These are phyloP conservation scores for Radopholus similis DNA, from an alignment of 1,140 invertebrate species.

Conservation along the genomic window DNA sequence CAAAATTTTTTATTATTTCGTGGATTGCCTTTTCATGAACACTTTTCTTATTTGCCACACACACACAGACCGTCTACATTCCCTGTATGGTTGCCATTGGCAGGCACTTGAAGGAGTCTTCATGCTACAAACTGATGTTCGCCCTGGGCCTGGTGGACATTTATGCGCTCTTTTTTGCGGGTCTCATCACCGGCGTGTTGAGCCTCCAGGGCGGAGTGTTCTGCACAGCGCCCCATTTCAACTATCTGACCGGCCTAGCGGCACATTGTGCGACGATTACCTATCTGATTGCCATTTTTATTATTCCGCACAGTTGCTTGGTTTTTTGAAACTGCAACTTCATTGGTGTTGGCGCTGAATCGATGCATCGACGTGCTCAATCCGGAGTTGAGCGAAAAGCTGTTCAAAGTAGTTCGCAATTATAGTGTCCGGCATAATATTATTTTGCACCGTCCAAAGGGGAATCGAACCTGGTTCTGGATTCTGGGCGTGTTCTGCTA, in stretches of 20 bases:
- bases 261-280: neutral
- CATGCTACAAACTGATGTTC: conserved; percentile 8
- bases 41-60: neutral
- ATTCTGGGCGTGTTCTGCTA: neutral
- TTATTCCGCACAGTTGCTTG: neutral
- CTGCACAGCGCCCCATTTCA: neutral
- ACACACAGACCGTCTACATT: neutral
- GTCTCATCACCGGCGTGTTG: neutral
- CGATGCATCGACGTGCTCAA: neutral
- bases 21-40: no score
- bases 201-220: neutral
- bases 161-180: neutral
- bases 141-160: neutral
- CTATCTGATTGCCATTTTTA: neutral
- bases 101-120: neutral
- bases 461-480: neutral
- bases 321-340: neutral
- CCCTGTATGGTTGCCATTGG: neutral
- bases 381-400: neutral
- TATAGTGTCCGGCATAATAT: neutral
- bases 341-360: neutral
- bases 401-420: neutral
- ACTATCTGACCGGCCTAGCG: neutral
- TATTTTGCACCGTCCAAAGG: neutral
- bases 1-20: no score